Conservation (phyloP, 2,888 invertebrate genomes). For the Mythimna ferrago region DNA sequence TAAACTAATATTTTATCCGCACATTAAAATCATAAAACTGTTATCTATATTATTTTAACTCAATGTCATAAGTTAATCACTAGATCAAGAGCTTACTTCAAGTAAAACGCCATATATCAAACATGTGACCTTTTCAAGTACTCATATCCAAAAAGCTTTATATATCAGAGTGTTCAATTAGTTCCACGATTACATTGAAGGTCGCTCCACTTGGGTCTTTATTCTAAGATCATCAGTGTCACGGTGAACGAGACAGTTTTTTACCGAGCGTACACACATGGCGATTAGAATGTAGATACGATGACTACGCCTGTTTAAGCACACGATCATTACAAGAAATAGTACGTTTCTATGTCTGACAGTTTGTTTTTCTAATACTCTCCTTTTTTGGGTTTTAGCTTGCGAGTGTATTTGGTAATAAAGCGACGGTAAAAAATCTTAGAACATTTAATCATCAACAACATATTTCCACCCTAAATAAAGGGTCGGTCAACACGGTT, state of each 20-base stretch:
- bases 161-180: conserved; percentile 60
- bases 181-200: conserved; percentile 69
- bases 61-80: conserved; percentile 40
- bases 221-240: conserved; percentile 87
- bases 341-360: conserved; percentile 25
- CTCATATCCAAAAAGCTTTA: conserved; percentile 61
- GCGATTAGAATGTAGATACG: conserved; percentile 74
- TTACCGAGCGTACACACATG: conserved; percentile 65
- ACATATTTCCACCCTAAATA: too few species aligned
- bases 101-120: conserved; percentile 56
- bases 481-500: too few species aligned
- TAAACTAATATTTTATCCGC: conserved; percentile 3
- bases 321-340: conserved; percentile 44
- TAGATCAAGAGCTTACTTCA: conserved; percentile 33
- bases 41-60: conserved; percentile 22
- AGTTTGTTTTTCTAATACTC: conserved; percentile 12
- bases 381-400: conserved; percentile 26
- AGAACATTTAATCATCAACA: neutral
- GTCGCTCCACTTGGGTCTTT: conserved; percentile 78
- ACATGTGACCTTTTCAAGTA: conserved; percentile 57
- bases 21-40: conserved; percentile 18
- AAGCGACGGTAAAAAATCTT: neutral
- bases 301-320: conserved; percentile 50
- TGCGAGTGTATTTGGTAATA: conserved; percentile 10
- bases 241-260: conserved; percentile 84